A percentile compares a stretch with the other conserved stretches of the same genome.
Conservation (phyloP, 2,113 vertebrate genomes). For the Ovis aries region ARS-UI_Ramb_v3.0 NC_056068.1:82034501-82035000, state of each 20-base stretch:
- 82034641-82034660: background rate
- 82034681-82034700: background rate
- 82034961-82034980: background rate
- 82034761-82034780: background rate
- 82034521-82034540: background rate
- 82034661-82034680: background rate
- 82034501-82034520: background rate
- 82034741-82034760: background rate
- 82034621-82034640: background rate
- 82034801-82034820: accelerated
- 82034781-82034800: background rate
- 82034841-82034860: background rate
- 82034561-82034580: background rate
- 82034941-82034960: background rate
- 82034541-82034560: background rate
- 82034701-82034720: background rate
- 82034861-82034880: background rate
- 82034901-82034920: background rate
- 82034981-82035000: background rate
- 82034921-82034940: background rate
- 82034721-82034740: background rate
- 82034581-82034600: background rate
- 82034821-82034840: background rate
- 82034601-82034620: background rate
- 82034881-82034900: background rate